Percentiles rank a stretch among this genome's conserved stretches.
Evolutionary conservation across 2,888 invertebrate genomes (phyloP).

Genomic region (Lasioglossum vierecki): DNA sequence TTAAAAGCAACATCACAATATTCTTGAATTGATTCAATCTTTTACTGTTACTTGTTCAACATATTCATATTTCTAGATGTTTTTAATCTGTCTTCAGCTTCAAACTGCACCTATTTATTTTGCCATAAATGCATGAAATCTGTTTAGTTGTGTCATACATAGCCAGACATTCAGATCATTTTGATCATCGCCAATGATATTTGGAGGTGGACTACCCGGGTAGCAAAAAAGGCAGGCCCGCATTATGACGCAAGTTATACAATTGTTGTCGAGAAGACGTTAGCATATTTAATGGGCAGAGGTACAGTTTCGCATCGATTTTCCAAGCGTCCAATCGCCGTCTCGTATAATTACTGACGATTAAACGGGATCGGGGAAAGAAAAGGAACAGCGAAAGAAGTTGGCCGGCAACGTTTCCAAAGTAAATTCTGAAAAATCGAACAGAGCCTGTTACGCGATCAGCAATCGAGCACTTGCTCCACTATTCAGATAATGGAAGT

Average conservation of each 20-base stretch:
- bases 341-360: neutral
- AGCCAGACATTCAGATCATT: neutral
- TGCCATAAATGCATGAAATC: too few species aligned
- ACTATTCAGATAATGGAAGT: slow-evolving; percentile 50
- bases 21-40: too few species aligned
- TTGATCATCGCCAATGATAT: too few species aligned
- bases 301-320: neutral
- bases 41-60: too few species aligned
- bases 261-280: neutral
- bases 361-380: slow-evolving; percentile 13
- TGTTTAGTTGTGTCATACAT: too few species aligned
- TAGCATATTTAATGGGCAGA: neutral
- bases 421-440: slow-evolving; percentile 14
- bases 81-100: too few species aligned
- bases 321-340: neutral
- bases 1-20: too few species aligned
- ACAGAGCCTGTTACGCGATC: neutral
- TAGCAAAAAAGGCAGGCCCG: too few species aligned
- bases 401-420: neutral
- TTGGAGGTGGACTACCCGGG: too few species aligned
- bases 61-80: too few species aligned
- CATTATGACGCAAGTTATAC: neutral
- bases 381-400: neutral
- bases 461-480: slow-evolving; percentile 20
- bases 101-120: too few species aligned